Conservation (phyloP, 2,888 invertebrate species). For the Blastobasis lacticolella region DNA sequence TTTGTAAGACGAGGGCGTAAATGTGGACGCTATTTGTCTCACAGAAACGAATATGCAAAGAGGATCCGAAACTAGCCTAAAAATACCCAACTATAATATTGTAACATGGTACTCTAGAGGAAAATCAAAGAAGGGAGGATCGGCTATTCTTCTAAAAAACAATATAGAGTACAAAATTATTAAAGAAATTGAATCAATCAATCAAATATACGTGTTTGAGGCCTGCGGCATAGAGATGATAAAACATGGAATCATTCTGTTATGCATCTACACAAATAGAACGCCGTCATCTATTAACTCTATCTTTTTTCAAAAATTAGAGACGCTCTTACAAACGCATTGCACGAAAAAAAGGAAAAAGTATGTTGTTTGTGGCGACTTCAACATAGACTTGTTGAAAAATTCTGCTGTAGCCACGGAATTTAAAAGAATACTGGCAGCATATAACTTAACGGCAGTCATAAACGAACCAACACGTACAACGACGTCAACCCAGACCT, state of each 20-base stretch:
- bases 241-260: not conserved
- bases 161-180: too few species aligned
- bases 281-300: not conserved
- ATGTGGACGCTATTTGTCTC: not conserved
- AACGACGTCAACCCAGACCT: not conserved
- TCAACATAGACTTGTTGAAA: not conserved
- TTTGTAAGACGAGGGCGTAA: not conserved
- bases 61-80: not conserved
- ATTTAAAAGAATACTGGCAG: not conserved
- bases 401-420: not conserved
- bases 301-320: not conserved
- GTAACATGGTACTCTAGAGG: not conserved
- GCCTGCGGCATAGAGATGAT: not conserved
- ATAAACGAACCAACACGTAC: not conserved
- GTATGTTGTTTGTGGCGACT: not conserved
- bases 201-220: constrained; percentile 6
- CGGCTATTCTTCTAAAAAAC: too few species aligned
- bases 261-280: constrained; percentile 3
- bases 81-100: not conserved
- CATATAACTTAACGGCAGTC: not conserved
- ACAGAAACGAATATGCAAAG: not conserved
- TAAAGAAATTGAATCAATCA: not conserved
- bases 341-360: not conserved
- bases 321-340: not conserved
- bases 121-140: not conserved